Base-by-base conservation (phyloP, 2,113 vertebrate species). In the Onychorhynchus coronatus region DNA sequence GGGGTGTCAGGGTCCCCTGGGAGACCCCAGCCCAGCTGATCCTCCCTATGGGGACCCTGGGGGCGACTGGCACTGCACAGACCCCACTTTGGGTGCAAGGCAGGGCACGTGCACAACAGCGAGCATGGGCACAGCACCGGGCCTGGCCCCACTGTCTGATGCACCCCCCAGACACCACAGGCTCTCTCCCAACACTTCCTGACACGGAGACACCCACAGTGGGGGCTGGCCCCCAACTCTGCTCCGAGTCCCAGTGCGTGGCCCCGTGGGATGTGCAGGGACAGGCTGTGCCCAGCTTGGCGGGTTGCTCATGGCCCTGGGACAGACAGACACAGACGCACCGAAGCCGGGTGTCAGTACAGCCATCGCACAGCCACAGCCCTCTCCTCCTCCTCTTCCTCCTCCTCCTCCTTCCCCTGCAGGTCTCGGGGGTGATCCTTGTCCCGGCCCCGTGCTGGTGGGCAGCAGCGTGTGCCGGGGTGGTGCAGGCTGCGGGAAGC, bases 231-330 rank as follows among this genome's bases (percentile, higher is more conserved):
- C 44, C n/a, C 31, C 4, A 2, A 11, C 49, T 61, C 81, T 9
- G 10, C n/a, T 17, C 55, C 3, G 0, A 52, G n/a, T 24, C 63
- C 12, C 49, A 4, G 49, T 8, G 47, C 6, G 23, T 4, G 47
- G 23, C 46, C 20, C 46, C 8, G 2, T 28, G 42, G 23, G 33
- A 25, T 4, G 9, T 1, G 9, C 30, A 31, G 27, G 59, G 18
- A 5, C 42, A 46, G 27, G 31, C 44, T 14, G 31, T 23, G 22
- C 30, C 14, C 2, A 12, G 0, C 30, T 8, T 2, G 1, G 42
- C 0, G 1, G 20, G 52, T 39, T 4, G 52, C 52, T 63, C 9
- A 46, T 1, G 1, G 53, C 8, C 2, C 37, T 0, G 0, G 58
- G 12, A 55, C 39, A 61, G 55, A 73, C 63, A 82, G 49, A 87